Evolutionary conservation across 2,113 vertebrate genomes (phyloP).

Genomic region (Tor tambroides): DNA sequence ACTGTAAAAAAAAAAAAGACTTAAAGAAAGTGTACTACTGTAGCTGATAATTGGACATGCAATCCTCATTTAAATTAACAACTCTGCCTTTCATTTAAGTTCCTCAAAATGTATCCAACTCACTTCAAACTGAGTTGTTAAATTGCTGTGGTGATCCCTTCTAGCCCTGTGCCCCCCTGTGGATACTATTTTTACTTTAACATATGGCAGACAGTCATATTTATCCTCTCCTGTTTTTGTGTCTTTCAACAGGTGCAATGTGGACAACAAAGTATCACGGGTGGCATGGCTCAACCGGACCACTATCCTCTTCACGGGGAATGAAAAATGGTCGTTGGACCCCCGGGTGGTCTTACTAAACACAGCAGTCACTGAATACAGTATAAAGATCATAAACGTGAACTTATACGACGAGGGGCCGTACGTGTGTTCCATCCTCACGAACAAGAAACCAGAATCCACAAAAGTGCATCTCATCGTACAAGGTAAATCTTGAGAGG

Average conservation of each 20-base stretch:
- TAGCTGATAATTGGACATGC: background rate
- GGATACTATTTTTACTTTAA: background rate
- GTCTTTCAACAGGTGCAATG: conserved; percentile 82
- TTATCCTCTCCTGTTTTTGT: background rate
- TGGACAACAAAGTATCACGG: conserved; percentile 92
- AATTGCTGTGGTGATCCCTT: background rate
- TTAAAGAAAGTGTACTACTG: background rate
- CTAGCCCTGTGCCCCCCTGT: background rate
- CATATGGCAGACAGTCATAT: background rate
- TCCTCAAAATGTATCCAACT: background rate
- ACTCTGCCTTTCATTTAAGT: background rate
- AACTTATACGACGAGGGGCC: conserved; percentile 92
- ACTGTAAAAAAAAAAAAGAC: background rate
- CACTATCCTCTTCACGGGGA: conserved; percentile 93
- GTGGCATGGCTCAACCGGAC: conserved; percentile 98
- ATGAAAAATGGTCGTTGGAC: conserved; percentile 96
- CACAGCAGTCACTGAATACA: conserved; percentile 94
- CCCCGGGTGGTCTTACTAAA: conserved; percentile 91
- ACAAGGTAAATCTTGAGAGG: conserved; percentile 80
- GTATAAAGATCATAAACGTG: conserved; percentile 94
- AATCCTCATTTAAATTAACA: background rate
- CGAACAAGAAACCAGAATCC: conserved; percentile 94
- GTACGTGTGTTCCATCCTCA: conserved; percentile 95
- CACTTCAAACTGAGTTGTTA: background rate
- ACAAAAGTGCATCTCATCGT: conserved; percentile 94